phyloP scores from a whole-genome alignment of 92 coral and sea anemone species.

The Zoanthus solanderi region DNA sequence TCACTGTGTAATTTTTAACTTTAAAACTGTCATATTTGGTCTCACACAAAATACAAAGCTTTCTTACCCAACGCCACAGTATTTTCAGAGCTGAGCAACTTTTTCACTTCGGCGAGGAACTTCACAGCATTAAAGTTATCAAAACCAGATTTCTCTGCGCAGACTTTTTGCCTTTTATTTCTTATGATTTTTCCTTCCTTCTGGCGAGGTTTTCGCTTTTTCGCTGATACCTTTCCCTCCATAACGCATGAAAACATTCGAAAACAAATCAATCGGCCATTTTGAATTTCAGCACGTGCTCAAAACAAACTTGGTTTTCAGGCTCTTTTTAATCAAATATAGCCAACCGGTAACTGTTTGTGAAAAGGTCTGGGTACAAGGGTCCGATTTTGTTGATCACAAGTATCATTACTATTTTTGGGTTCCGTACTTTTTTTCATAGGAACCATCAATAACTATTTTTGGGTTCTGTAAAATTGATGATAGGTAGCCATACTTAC shows the following conservation, averaged over 20 bases:
- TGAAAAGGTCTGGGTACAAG: too few relatives aligned
- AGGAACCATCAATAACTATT: too few relatives aligned
- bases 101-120: background rate
- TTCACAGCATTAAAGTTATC: background rate
- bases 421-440: too few relatives aligned
- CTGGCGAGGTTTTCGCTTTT: background rate
- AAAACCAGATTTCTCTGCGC: background rate
- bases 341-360: too few relatives aligned
- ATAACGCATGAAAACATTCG: background rate
- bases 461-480: too few relatives aligned
- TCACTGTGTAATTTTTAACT: background rate
- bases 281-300: conserved; percentile 24
- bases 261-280: conserved; percentile 10
- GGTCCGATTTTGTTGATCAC: too few relatives aligned
- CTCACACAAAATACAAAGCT: background rate
- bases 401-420: too few relatives aligned
- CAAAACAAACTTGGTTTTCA: background rate
- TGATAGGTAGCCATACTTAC: too few relatives aligned
- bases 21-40: background rate
- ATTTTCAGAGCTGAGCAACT: conserved; percentile 7
- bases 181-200: background rate
- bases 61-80: conserved; percentile 9
- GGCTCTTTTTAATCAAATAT: background rate
- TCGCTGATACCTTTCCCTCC: background rate
- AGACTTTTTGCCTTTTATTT: background rate